Base-by-base conservation (phyloP, 2,113 vertebrate species). In the Danionella cerebrum region DNA sequence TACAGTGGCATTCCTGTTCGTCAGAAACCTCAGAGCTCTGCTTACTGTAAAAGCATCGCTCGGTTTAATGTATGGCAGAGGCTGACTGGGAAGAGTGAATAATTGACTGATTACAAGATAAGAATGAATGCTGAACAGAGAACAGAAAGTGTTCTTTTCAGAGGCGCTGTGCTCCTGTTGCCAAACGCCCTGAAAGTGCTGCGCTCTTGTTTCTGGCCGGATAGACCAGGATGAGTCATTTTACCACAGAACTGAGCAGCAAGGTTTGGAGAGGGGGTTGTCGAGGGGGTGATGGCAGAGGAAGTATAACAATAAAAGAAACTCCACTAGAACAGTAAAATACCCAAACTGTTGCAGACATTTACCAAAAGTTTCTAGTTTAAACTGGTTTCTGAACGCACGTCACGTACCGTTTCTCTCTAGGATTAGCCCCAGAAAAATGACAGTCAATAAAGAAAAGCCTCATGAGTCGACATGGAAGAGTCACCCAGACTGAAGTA, bases 71-170 rank as follows among this genome's bases (percentile, higher is more conserved):
- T 36, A 44, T 50, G 60, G 60, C 60, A 22, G 19, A 35, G 60
- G 48, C 29, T 12, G 44, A 64, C 60, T 5, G 22, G 48, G 44
- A 19, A 64, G 29, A 64, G 59, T 36, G 59, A 64, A 64, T 64
- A 48, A 64, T 16, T 64, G 60, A 64, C 60, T 50, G 60, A 64
- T 48, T 64, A 50, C 60, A 64, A 64, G 60, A 64, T 64, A 64
- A 64, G 60, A 64, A 64, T 50, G 60, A 64, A 50, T 24, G 60
- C 12, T 64, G 60, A 64, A 50, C 60, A 35, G 44, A 64, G 44
- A 64, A 64, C 42, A 50, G 60, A 48, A 64, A 64, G 60, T 48
- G 13, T 24, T 64, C 60, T 48, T 64, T 48, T 35, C 44, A 64
- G 31, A 57, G 19, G 24, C 12, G 24, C 14, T 45, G 57, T 29